Evolutionary conservation across 2,888 invertebrate species (phyloP).

Genomic region (Lasiommata megera): DNA sequence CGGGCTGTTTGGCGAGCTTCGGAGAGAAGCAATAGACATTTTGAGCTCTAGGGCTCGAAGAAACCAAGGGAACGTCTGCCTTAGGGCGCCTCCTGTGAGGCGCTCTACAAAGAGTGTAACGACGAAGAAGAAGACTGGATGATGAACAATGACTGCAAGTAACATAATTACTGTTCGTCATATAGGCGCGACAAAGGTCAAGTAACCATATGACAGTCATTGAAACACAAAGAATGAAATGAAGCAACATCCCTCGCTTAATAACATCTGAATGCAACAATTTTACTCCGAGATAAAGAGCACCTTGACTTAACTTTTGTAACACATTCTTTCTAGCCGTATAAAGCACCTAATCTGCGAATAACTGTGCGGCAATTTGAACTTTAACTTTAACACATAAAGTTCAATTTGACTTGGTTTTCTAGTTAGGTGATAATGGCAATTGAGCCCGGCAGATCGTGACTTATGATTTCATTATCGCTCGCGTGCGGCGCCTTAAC

Average conservation of each 20-base stretch:
- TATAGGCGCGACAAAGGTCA: not conserved
- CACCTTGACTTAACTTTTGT: constrained; percentile 38
- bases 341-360: constrained; percentile 20
- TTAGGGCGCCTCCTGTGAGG: no score
- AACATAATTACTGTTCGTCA: no score
- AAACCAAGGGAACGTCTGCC: no score
- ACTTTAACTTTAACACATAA: constrained; percentile 10
- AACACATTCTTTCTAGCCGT: constrained; percentile 37
- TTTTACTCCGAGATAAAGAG: constrained; percentile 15
- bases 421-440: constrained; percentile 29
- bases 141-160: no score
- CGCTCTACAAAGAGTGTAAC: no score
- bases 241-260: not conserved
- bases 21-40: no score
- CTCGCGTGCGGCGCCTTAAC: constrained; percentile 50
- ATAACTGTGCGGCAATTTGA: not conserved
- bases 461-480: constrained; percentile 64
- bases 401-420: constrained; percentile 19
- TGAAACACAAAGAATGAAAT: not conserved
- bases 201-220: not conserved
- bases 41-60: no score
- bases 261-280: constrained; percentile 4
- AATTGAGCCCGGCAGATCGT: constrained; percentile 50
- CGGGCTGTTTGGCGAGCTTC: no score
- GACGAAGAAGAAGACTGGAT: no score